Evolutionary conservation across 2,113 vertebrate genomes (phyloP), one percentile per base, ranked within the genome.

Genomic region (Myanophis thanlyinensis): DNA sequence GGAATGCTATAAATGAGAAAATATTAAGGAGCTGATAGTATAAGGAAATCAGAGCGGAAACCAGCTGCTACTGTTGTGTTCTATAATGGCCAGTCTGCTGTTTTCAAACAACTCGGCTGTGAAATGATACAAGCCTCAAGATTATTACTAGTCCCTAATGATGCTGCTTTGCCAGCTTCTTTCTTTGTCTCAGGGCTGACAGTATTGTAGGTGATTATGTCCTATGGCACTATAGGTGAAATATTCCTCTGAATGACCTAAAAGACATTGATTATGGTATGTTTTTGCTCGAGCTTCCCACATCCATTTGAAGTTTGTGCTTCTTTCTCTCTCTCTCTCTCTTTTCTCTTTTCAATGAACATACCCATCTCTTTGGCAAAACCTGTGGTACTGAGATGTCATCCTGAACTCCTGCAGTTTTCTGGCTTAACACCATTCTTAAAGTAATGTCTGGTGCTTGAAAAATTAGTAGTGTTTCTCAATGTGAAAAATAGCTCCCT

Each of bases 101-200:
- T 94, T 93, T 97, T 96, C 94, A 95, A 94, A 94, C 95, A 95
- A 94, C 95, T 96, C 94, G 6, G 91, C 95, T 97, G 96, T 97
- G 97, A 97, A 97, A 97, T 92, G 95, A 96, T 96, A 95, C 95
- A 94, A 96, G 92, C 95, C 93, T 95, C 86, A 85, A 95, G 94
- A 95, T 97, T 95, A 97, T 97, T 97, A 87, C 94, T 94, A 94
- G 90, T 95, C 93, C 94, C 93, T 1, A 0, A 1, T 93, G 94
- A 92, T 1, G 1, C 3, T 51, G 44, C 87, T n/a, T 86, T 47
- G 7, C 84, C 27, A 1, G 8, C 92, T 56, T 23, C 52, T 90
- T 62, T 94, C 91, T 35, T 40, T 89, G 89, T 56, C 44, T 94
- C 15, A 12, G 47, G 35, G 51, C 15, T 25, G n/a, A 35, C 4